Evolutionary conservation across 2,888 invertebrate genomes (phyloP), one percentile per base, ranked within the genome.

Genomic region (Agrochola lychnidis): DNA sequence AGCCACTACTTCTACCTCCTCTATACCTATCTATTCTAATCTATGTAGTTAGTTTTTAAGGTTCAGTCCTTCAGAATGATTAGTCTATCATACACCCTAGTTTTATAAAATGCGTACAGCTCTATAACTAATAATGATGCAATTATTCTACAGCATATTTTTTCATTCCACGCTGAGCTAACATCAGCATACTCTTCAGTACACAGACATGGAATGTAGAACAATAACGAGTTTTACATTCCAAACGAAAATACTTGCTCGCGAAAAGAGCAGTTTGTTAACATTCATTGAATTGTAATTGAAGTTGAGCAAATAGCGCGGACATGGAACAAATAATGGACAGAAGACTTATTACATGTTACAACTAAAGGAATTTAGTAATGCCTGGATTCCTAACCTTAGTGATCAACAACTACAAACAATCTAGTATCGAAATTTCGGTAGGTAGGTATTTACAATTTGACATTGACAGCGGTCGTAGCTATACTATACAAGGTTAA

Each of bases 221-320:
- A 66, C 77, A 62, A 84, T 69, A 36, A 36, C 48, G 36, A 45
- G 73, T 77, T 76, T 83, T 73, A 81, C 62, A 81, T 83, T 84
- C 71, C 77, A 63, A 72, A 73, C 71, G 64, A 77, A 70, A 30
- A 30, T 30, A 30, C 30, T 30, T 30, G 36, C 51, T 59, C n/a
- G 64, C 59, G 7, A 9, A 79, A 61, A 64, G 68, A 73, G 48
- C 73, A 45, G 51, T 71, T 71, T 36, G 56, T 71, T 70, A 77
- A 73, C 81, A 77, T 81, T 81, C 81, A 84, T 84, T 73, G 83
- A 59, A 73, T 73, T 80, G 73, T 83, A 73, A 83, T 84, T 81
- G 81, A 76, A 81, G 71, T 42, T 22, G 53, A 51, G 42, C 36
- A 64, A 70, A 74, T 19, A 82, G 40, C 42, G 48, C 6, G 3